A percentile compares a stretch with the other conserved stretches of the same genome.
These are phyloP conservation scores for Platyrinchus mystaceus DNA, from an alignment of 2,797 vertebrate species.

Conservation along the genomic window DNA sequence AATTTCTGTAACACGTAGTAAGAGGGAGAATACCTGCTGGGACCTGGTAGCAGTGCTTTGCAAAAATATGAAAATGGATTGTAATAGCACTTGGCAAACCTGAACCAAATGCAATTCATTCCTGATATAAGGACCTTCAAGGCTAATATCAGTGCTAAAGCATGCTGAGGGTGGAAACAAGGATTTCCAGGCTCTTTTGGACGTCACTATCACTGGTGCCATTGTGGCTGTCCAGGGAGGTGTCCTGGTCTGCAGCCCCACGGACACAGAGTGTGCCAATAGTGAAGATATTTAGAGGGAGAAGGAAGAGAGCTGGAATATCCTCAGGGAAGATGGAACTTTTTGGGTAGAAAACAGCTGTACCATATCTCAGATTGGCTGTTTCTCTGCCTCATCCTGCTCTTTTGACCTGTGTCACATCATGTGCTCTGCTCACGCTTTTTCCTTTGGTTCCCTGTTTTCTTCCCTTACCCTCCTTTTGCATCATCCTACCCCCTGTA, in stretches of 20 bases:
- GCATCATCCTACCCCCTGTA: not conserved
- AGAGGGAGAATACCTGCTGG: not conserved
- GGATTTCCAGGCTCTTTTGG: not conserved
- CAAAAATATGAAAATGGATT: not conserved
- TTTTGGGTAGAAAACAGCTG: accelerated
- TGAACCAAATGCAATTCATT: not conserved
- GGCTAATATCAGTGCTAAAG: not conserved
- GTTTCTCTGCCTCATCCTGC: not conserved
- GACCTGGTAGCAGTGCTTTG: not conserved
- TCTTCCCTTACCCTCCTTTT: not conserved
- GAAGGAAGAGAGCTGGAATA: not conserved
- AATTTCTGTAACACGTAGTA: accelerated
- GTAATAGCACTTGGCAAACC: not conserved
- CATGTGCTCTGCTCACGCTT: not conserved
- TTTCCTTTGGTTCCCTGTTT: not conserved
- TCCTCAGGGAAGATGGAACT: not conserved
- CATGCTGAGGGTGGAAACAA: not conserved
- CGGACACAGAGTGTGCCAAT: not conserved
- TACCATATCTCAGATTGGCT: accelerated
- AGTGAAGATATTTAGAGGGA: not conserved
- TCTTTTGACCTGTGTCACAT: not conserved
- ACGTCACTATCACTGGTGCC: not conserved
- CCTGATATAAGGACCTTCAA: not conserved
- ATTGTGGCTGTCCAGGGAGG: not conserved
- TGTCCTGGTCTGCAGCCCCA: not conserved